Evolutionary conservation across 2,797 vertebrate species (phyloP), one percentile per base, ranked within the genome.

Genomic region (Parauchenoglanis punctatus): DNA sequence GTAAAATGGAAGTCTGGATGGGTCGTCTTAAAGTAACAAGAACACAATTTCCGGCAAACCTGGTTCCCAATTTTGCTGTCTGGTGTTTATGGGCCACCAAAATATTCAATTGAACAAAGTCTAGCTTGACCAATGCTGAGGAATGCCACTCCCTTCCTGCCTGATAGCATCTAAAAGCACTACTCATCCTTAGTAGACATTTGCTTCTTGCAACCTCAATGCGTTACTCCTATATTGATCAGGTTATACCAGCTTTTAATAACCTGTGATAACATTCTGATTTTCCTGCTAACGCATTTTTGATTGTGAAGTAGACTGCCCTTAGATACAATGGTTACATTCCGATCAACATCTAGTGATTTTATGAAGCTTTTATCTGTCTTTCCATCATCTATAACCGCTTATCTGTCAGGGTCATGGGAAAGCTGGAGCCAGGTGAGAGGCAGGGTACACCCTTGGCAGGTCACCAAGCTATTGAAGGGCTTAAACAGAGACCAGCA

Each of bases 21-120:
- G 56, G 28, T 59, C 56, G 12, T 59, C 20, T 12, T 80, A 59
- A 80, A 35, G 17, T 40, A 59, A 35, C 12, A 18, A 59, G 52
- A 58, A 2, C 1, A 59, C 54, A 80, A 35, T 59, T 80, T 35
- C 28, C 8, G 17, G 8, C 52, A 78, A 77, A 7, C 49, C 15
- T 20, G 10, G 1, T 8, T 78, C 15, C 17, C 1, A 10, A 2
- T 31, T 78, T 78, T 75, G 6, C 35, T 46, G 23, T 75, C 76
- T 78, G 52, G 52, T 78, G 28, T 35, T 78, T 78, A 78, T 20
- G 76, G 73, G 49, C 49, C n/a, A 54, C n/a, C n/a, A 18, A 80
- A 80, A 58, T 80, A 58, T 20, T 77, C 75, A 28, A 11, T 18
- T 31, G 49, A 13, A 54, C 15, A 4, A 75, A n/a, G 23, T 18